These are phyloP conservation scores for Rhabdophis nuchalis DNA, from an alignment of 2,797 vertebrate species.

Conservation along the genomic window DNA sequence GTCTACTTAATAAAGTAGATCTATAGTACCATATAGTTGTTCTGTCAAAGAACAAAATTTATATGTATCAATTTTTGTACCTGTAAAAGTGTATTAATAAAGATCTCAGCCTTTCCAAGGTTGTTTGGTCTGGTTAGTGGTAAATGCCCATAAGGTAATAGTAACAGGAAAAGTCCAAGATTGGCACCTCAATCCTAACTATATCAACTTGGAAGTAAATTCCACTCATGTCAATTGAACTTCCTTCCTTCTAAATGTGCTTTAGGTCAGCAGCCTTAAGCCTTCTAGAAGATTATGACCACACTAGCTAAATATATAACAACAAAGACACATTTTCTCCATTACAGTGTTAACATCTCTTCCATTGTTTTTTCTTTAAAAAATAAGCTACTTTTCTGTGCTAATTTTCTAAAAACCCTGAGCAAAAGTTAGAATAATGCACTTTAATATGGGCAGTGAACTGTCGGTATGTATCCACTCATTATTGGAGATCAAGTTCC, in stretches of 20 bases:
- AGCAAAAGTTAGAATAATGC: constrained; percentile 95
- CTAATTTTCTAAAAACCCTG: constrained; percentile 88
- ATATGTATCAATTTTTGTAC: constrained; percentile 85
- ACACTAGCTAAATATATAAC: constrained; percentile 78
- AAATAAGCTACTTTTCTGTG: constrained; percentile 84
- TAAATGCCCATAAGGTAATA: constrained; percentile 87
- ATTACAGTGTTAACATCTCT: constrained; percentile 80
- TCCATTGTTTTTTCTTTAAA: constrained; percentile 76
- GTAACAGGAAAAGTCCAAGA: constrained; percentile 78
- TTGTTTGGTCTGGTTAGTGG: constrained; percentile 95
- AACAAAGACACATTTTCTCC: constrained; percentile 75
- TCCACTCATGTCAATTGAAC: constrained; percentile 27
- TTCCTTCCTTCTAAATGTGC: constrained; percentile 27
- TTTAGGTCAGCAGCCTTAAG: constrained; percentile 63
- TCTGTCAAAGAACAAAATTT: constrained; percentile 92
- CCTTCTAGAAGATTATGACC: constrained; percentile 77
- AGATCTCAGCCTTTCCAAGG: constrained; percentile 87
- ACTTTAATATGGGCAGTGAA: constrained; percentile 92
- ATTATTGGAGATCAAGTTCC: constrained; percentile 69
- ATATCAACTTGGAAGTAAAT: constrained; percentile 32
- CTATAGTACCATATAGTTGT: constrained; percentile 92
- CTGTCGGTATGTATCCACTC: constrained; percentile 85
- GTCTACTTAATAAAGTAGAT: constrained; percentile 95
- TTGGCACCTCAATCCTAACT: constrained; percentile 34
- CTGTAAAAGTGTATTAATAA: constrained; percentile 83